phyloP scores from a whole-genome alignment of 2,888 invertebrate genomes.

The Spodoptera littoralis region DNA sequence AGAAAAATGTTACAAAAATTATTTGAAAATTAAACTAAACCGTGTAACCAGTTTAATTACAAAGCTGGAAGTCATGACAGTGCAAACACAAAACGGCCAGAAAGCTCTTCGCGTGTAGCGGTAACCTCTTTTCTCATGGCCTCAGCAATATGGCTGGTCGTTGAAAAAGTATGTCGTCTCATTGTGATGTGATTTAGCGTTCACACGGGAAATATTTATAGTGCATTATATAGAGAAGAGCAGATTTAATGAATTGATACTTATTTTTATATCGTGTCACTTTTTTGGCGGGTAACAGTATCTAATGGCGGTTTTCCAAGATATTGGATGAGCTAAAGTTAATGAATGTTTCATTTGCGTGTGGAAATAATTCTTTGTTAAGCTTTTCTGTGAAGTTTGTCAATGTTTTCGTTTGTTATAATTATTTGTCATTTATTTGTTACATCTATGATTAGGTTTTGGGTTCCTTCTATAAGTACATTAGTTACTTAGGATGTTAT shows the following conservation, averaged over 20 bases:
- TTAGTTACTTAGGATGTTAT: too few species aligned
- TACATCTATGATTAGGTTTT: too few species aligned
- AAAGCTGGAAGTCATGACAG: not conserved
- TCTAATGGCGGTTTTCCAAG: too few species aligned
- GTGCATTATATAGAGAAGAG: conserved; percentile 9
- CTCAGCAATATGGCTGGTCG: conserved; percentile 12
- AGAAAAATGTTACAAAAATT: too few species aligned
- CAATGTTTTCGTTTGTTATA: too few species aligned
- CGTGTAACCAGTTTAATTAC: conserved; percentile 1
- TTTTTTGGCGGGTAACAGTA: conserved; percentile 10
- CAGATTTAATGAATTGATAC: conserved; percentile 23
- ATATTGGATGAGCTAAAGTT: too few species aligned
- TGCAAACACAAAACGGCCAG: not conserved
- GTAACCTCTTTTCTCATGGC: conserved; percentile 40
- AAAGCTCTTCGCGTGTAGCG: not conserved
- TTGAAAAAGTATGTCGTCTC: conserved; percentile 39
- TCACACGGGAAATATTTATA: conserved; percentile 48
- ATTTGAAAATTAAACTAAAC: too few species aligned
- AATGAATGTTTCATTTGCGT: too few species aligned
- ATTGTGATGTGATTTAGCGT: conserved; percentile 31
- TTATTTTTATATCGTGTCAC: conserved; percentile 11
- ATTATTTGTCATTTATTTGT: too few species aligned
- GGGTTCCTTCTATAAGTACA: too few species aligned
- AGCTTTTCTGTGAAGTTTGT: too few species aligned
- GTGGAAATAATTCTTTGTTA: too few species aligned